phyloP scores from a whole-genome alignment of 2,888 invertebrate genomes.

The Imbricaverruca yamaguchii region DNA sequence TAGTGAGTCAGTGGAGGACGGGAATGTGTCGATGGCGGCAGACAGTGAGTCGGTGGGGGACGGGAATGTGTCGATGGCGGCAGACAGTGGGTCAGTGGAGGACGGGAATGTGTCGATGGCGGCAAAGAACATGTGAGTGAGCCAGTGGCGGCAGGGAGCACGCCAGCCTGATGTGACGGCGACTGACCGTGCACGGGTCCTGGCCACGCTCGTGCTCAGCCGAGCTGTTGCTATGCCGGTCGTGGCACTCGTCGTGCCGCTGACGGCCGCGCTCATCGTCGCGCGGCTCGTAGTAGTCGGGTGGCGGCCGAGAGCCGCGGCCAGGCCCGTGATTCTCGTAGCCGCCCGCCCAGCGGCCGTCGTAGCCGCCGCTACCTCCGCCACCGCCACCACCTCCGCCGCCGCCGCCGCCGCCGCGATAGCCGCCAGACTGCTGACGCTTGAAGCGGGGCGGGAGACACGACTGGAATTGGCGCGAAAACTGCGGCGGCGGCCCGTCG shows the following conservation, averaged over 20 bases:
- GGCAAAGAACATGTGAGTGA: no score
- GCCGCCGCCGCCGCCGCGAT: not conserved
- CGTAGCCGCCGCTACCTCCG: not conserved
- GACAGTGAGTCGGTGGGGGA: no score
- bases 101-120: no score
- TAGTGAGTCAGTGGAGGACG: no score
- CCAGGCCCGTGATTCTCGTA: not conserved
- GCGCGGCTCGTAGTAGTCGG: not conserved
- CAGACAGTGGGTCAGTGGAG: no score
- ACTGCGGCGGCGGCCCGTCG: conserved; percentile 47
- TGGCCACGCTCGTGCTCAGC: not conserved
- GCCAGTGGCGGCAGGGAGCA: no score
- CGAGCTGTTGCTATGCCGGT: not conserved
- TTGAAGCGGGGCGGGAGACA: conserved; percentile 79
- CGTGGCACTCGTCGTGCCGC: not conserved
- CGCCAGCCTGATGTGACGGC: no score
- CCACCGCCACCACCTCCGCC: not conserved
- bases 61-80: no score
- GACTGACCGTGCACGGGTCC: not conserved
- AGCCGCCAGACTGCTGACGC: conserved; percentile 53
- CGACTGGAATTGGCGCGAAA: conserved; percentile 67
- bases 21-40: no score
- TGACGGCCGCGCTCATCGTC: not conserved
- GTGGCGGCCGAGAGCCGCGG: not conserved
- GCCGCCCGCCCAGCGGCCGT: not conserved